A percentile compares a stretch with the other conserved stretches of the same genome.
Conservation (phyloP, 2,797 vertebrate species). For the Lagorchestes hirsutus region DNA sequence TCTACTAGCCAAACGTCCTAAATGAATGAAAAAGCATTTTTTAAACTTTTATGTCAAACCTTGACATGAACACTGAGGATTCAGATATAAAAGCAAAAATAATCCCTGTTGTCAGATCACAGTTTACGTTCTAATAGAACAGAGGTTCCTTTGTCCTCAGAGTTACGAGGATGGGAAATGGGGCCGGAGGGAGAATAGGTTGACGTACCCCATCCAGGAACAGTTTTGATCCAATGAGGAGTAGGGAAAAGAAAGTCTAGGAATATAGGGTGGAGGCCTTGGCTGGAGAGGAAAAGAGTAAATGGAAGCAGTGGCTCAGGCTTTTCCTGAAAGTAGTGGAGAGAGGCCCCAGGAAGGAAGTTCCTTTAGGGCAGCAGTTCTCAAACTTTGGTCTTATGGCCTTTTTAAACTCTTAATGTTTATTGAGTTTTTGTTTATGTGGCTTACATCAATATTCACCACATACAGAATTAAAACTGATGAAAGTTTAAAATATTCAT, state of each 20-base stretch:
- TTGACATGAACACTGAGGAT: neutral
- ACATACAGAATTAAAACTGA: neutral
- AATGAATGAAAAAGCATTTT: too few relatives aligned
- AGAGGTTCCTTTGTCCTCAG: neutral
- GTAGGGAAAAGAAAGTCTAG: neutral
- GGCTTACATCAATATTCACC: neutral
- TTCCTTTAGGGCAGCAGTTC: neutral
- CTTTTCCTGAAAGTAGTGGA: neutral
- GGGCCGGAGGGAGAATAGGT: neutral
- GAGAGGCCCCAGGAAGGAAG: neutral
- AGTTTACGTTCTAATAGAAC: neutral
- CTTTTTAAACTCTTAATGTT: neutral
- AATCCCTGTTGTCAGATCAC: neutral
- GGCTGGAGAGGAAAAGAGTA: neutral
- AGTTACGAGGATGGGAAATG: neutral
- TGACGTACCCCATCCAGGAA: neutral
- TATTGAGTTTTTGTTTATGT: neutral
- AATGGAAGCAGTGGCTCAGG: neutral
- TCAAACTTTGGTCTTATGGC: neutral
- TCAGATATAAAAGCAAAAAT: neutral
- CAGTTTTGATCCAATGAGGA: neutral
- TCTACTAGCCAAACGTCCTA: neutral
- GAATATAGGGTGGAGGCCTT: neutral
- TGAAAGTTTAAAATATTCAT: neutral
- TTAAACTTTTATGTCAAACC: neutral